Evolutionary conservation across 2,888 invertebrate species (phyloP).

Genomic region (Coleophora deauratella): DNA sequence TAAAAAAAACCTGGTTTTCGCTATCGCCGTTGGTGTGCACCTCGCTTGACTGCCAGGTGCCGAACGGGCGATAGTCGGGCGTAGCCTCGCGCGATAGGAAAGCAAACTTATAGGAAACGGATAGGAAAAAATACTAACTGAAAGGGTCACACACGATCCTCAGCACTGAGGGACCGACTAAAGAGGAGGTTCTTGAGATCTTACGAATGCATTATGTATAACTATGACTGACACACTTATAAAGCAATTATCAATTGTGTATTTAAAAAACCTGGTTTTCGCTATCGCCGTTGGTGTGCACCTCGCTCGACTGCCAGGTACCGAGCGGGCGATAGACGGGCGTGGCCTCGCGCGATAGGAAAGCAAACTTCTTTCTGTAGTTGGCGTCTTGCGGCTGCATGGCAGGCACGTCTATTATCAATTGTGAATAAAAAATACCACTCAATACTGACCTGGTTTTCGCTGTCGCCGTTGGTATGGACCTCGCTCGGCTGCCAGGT

Average conservation of each 20-base stretch:
- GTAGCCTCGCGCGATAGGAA: conserved; percentile 90
- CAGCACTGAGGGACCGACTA: too few species aligned
- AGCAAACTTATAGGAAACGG: conserved; percentile 90
- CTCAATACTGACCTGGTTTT: conserved; percentile 36
- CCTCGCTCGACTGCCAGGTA: conserved; percentile 58
- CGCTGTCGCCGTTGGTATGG: conserved; percentile 22
- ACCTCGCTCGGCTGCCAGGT: conserved; percentile 57
- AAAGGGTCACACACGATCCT: too few species aligned
- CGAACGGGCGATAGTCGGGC: conserved; percentile 87
- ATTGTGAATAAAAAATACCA: too few species aligned
- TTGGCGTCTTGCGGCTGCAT: conserved; percentile 76
- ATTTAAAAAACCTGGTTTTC: too few species aligned
- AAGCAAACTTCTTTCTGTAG: conserved; percentile 89
- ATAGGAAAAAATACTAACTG: too few species aligned
- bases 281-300: too few species aligned
- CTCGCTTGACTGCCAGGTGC: conserved; percentile 58
- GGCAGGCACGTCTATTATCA: conserved; percentile 62
- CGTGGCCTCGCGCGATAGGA: conserved; percentile 87
- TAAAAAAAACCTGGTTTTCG: too few species aligned
- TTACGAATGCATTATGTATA: conserved; percentile 71
- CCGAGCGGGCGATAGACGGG: conserved; percentile 87
- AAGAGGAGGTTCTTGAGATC: conserved; percentile 82
- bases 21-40: too few species aligned
- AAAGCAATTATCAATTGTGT: too few species aligned
- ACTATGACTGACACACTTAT: conserved; percentile 61